Evolutionary conservation across 2,113 vertebrate species (phyloP).

Genomic region (Sinocyclocheilus anophthalmus): DNA sequence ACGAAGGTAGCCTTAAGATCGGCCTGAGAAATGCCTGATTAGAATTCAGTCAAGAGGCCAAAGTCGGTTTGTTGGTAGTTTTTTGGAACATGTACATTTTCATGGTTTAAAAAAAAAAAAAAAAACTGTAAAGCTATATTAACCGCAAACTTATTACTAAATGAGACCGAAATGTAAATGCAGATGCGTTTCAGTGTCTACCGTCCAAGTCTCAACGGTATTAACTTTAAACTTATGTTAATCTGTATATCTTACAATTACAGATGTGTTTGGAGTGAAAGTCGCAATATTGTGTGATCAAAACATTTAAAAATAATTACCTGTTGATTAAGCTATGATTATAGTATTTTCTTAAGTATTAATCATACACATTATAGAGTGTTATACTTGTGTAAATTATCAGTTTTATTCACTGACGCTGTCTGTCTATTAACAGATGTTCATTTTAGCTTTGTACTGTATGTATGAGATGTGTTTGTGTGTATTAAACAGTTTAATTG

Average conservation of each 20-base stretch:
- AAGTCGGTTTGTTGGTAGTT: not conserved
- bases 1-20: slow-evolving; percentile 61
- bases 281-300: not conserved
- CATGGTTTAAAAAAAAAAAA: not conserved
- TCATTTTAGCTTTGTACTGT: not conserved
- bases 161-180: slow-evolving; percentile 3
- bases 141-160: slow-evolving; percentile 3
- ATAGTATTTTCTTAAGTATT: slow-evolving; percentile 13
- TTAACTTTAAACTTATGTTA: slow-evolving; percentile 1
- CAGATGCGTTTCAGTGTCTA: slow-evolving; percentile 17
- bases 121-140: not conserved
- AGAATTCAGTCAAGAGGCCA: not conserved
- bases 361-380: not conserved
- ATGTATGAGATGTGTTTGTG: not conserved
- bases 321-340: not conserved
- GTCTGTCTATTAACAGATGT: not conserved
- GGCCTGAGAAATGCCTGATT: not conserved
- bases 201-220: not conserved
- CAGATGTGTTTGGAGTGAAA: slow-evolving; percentile 17
- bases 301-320: not conserved
- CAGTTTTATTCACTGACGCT: not conserved
- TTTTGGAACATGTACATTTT: not conserved
- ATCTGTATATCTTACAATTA: not conserved
- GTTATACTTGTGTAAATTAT: not conserved
- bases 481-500: not conserved